These are phyloP conservation scores for Acrocephalus arundinaceus DNA, from an alignment of 2,113 vertebrate genomes.

Conservation along the genomic window DNA sequence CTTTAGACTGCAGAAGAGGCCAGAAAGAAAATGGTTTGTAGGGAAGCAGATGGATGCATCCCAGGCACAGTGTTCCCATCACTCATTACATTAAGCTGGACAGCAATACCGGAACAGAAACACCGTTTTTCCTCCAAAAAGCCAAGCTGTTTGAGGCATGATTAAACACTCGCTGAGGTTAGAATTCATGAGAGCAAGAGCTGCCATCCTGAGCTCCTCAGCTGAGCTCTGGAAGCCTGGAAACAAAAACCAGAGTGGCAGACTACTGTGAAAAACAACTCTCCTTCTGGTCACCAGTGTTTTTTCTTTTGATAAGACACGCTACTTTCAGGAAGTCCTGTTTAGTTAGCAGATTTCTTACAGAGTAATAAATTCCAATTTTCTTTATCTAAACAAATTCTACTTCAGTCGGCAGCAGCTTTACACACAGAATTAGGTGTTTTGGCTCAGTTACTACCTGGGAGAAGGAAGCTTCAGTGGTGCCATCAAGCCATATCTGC, in stretches of 20 bases:
- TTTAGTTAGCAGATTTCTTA: background rate
- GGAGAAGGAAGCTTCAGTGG: background rate
- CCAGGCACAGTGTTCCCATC: background rate
- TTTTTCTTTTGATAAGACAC: background rate
- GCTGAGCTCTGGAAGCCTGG: background rate
- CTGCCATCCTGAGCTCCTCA: background rate
- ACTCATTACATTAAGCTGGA: background rate
- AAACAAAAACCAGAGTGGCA: background rate
- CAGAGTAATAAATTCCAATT: background rate
- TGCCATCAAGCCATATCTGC: background rate
- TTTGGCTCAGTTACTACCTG: slow-evolving; percentile 2
- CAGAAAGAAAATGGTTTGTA: background rate
- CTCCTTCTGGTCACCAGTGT: background rate
- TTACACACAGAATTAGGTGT: background rate
- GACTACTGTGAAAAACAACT: background rate
- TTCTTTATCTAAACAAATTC: background rate
- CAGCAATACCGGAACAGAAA: background rate
- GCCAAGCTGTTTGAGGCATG: background rate
- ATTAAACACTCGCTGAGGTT: background rate
- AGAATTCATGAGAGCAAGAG: background rate
- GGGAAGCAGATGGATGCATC: background rate
- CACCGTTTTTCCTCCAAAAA: background rate
- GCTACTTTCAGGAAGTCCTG: background rate
- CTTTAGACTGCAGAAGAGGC: background rate
- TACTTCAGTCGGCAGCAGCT: background rate